phyloP scores from a whole-genome alignment of 2,797 vertebrate species.

The Zenarchopterus dispar region DNA sequence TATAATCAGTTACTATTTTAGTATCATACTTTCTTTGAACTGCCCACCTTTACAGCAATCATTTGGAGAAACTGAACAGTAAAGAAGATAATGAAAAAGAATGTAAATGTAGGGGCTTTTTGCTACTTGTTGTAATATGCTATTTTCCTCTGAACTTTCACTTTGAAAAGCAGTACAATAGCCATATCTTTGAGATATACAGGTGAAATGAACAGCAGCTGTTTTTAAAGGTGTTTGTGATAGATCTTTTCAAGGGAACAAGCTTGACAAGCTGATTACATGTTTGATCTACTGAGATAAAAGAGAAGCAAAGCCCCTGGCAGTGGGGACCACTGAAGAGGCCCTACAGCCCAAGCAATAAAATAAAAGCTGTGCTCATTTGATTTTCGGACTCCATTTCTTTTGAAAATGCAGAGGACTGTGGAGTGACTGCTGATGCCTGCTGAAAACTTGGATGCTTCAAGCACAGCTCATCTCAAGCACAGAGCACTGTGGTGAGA shows the following conservation, averaged over 20 bases:
- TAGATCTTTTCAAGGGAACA: not conserved
- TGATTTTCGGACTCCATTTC: not conserved
- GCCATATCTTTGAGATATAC: not conserved
- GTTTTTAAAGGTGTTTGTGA: not conserved
- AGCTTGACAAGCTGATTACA: not conserved
- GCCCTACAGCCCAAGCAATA: not conserved
- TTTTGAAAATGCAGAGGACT: not conserved
- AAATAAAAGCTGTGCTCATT: constrained; percentile 1
- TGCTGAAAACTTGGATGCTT: constrained; percentile 3
- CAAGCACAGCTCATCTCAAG: constrained; percentile 1
- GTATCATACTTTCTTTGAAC: no score
- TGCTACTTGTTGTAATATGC: no score
- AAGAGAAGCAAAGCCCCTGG: not conserved
- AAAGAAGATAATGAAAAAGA: no score
- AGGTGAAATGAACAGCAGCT: not conserved
- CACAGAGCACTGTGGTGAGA: constrained; percentile 3
- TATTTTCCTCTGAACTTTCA: no score
- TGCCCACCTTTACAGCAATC: no score
- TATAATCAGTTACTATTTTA: no score
- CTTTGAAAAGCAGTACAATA: not conserved
- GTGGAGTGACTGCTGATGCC: not conserved
- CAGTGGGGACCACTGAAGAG: not conserved
- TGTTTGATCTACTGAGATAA: not conserved
- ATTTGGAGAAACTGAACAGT: no score
- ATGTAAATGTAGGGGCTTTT: no score